Evolutionary conservation across 2,888 invertebrate species (phyloP).

Genomic region (Byasa hedistus): DNA sequence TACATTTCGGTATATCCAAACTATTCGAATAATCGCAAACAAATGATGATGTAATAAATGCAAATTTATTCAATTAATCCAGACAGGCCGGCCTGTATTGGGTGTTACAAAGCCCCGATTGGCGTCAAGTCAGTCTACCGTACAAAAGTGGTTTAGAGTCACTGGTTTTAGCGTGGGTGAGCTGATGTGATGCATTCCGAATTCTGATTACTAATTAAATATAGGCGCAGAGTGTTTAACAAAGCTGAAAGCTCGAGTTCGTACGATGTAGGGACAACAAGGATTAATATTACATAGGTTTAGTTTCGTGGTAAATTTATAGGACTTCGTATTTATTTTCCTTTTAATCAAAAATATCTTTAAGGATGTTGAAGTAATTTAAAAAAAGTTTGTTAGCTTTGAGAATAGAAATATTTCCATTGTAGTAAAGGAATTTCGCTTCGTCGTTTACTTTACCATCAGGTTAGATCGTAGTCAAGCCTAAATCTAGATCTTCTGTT

Average conservation of each 20-base stretch:
- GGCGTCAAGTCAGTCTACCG: constrained; percentile 69
- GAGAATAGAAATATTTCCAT: too few relatives aligned
- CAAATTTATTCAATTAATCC: constrained; percentile 79
- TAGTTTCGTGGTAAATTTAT: not conserved
- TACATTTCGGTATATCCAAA: constrained; percentile 21
- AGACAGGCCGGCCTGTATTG: constrained; percentile 64
- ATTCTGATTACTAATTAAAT: constrained; percentile 5
- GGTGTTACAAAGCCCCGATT: constrained; percentile 73
- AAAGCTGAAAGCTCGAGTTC: not conserved
- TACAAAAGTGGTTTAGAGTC: constrained; percentile 61
- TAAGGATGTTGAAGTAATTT: too few relatives aligned
- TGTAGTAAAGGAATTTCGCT: too few relatives aligned
- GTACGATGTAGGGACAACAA: not conserved
- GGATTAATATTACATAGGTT: not conserved
- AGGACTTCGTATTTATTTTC: not conserved
- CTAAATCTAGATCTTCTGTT: too few relatives aligned
- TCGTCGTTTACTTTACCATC: too few relatives aligned
- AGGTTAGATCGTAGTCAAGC: too few relatives aligned
- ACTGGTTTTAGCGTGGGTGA: constrained; percentile 26
- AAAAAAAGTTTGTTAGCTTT: too few relatives aligned
- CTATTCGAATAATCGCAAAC: constrained; percentile 63
- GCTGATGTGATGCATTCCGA: constrained; percentile 9
- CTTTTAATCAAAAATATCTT: too few relatives aligned
- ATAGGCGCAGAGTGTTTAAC: not conserved
- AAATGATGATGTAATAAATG: constrained; percentile 76